These are phyloP conservation scores for Archocentrus centrarchus DNA, from an alignment of 2,113 vertebrate species.

Conservation along the genomic window DNA sequence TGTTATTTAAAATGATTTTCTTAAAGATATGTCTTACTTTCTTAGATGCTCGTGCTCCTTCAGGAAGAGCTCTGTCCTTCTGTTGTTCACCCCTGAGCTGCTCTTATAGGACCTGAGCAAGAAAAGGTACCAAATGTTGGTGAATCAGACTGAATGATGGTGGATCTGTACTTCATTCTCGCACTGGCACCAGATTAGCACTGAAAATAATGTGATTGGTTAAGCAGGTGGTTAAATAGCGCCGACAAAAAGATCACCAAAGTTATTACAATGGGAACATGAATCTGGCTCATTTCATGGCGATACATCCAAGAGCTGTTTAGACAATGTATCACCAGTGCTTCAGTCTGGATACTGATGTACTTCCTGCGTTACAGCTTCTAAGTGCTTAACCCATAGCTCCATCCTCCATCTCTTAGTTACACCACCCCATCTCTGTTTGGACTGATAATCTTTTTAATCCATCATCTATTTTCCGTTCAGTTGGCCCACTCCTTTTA, in stretches of 20 bases:
- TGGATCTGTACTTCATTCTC: neutral
- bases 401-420: constrained; percentile 52
- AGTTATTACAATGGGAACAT: neutral
- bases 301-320: neutral
- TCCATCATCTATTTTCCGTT: constrained; percentile 41
- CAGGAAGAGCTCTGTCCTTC: constrained; percentile 89
- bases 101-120: constrained; percentile 87
- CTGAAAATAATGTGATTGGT: neutral
- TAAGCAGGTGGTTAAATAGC: neutral
- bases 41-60: constrained; percentile 92
- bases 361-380: constrained; percentile 74
- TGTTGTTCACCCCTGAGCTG: constrained; percentile 90
- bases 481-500: neutral
- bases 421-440: constrained; percentile 34
- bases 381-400: constrained; percentile 61
- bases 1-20: neutral
- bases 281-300: neutral
- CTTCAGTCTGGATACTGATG: constrained; percentile 44
- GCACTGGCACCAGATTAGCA: neutral
- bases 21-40: constrained; percentile 79
- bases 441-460: constrained; percentile 43
- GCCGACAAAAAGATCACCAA: neutral
- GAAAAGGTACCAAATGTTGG: neutral
- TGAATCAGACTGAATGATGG: neutral
- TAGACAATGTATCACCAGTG: neutral